Evolutionary conservation across 92 coral and sea anemone species (phyloP), one percentile per base, ranked within the genome.

Genomic region (Heteractis magnifica): DNA sequence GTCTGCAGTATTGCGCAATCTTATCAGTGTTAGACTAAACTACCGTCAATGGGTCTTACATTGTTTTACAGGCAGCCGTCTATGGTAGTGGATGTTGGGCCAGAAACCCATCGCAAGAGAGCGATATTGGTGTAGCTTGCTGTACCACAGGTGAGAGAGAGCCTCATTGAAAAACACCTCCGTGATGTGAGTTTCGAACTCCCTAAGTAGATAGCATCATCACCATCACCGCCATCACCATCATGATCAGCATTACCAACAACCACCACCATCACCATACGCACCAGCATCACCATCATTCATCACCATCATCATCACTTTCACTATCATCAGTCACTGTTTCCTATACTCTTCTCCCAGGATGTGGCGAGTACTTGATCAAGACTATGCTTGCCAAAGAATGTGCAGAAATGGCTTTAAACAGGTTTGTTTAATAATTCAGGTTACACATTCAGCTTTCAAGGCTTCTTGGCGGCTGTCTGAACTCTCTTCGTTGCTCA

Each of bases 81-180:
- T 95, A 85, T 68, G 98, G 98, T 51, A 84, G 93, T 87, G 98
- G 98, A 44, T 95, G 98, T 76, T 95, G 98, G 98, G 92, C 97
- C 50, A 76, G 77, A 11, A 89, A 86, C 58, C 71, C 77, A 5
- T 9, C 16, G 18, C 76, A 82, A 19, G 85, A 62, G 48, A 83
- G 78, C 77, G 72, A 79, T 18, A 79, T 82, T 12, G 93, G 94
- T 26, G 93, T 88, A 20, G 98, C 98, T 59, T 95, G 98, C 82
- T 93, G 94, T 81, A 90, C 97, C 20, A 87, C 98, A 91, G 98
- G 98, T 95, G 48, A 56, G 58, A 15, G 26, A 9, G 12, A 0
- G 13, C 1, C 10, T 8, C 13, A 53, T 53, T 12, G 0, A 53
- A 12, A 8, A 53, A 53, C 13, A 53, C 13, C 9, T 53, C 10